A percentile compares a stretch with the other conserved stretches of the same genome.
Conservation (phyloP, 2,113 vertebrate genomes). For the Kobus ellipsiprymnus region DNA sequence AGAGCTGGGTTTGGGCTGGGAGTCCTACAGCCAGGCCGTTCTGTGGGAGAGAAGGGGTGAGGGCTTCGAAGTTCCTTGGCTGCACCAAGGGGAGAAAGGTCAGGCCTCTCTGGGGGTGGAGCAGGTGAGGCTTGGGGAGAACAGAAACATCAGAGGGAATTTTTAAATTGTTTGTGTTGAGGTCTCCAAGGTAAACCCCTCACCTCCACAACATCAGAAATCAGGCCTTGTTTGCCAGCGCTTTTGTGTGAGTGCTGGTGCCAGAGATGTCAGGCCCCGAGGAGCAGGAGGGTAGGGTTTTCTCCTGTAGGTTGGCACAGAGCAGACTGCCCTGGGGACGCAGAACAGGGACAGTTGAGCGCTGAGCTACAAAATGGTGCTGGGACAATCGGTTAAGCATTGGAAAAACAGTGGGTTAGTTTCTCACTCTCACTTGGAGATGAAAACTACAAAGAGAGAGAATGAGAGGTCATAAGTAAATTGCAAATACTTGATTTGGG, state of each 20-base stretch:
- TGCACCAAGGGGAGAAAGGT: neutral
- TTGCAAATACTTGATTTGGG: neutral
- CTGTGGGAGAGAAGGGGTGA: neutral
- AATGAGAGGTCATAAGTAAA: neutral
- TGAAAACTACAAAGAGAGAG: neutral
- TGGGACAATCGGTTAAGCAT: too few species aligned
- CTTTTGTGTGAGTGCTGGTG: neutral
- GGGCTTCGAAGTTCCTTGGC: neutral
- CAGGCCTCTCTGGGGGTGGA: neutral
- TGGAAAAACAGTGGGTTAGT: neutral
- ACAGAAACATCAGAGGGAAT: neutral
- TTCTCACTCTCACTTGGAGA: neutral
- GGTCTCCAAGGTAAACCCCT: constrained; percentile 14
- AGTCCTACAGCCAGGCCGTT: too few species aligned
- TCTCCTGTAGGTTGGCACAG: neutral
- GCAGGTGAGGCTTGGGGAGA: neutral
- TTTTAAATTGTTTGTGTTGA: neutral
- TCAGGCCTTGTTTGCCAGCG: neutral
- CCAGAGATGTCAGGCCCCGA: neutral
- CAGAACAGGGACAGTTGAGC: neutral
- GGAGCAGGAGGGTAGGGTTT: neutral
- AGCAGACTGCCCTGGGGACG: neutral
- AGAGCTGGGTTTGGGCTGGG: neutral
- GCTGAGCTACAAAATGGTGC: neutral
- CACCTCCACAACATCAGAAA: neutral